phyloP scores from a whole-genome alignment of 2,113 vertebrate genomes.

The Poeciliopsis prolifica region DNA sequence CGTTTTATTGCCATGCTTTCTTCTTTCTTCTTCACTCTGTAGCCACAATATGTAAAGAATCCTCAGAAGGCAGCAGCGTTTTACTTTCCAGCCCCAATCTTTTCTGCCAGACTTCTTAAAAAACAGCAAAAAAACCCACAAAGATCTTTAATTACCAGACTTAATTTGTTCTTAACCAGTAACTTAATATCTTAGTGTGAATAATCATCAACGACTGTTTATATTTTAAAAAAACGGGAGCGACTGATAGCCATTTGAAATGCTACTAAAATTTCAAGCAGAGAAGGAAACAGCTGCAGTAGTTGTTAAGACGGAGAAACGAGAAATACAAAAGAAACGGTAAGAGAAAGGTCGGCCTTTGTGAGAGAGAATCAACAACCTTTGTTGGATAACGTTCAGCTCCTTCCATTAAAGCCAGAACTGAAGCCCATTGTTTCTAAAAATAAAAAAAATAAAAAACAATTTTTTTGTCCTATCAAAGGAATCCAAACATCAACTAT shows the following conservation, averaged over 20 bases:
- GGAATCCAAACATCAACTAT: conserved; percentile 43
- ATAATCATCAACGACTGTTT: no score
- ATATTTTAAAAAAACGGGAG: neutral
- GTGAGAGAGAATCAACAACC: neutral
- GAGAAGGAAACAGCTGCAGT: neutral
- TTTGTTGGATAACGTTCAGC: neutral
- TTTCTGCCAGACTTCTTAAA: neutral
- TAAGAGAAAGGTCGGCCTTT: neutral
- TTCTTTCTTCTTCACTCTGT: conserved; percentile 1
- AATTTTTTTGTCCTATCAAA: conserved; percentile 31
- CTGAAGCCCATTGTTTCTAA: conserved; percentile 52
- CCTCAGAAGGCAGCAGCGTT: conserved; percentile 23
- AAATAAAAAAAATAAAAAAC: neutral
- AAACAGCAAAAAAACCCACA: neutral
- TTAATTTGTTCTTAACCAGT: neutral
- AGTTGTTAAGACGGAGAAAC: neutral
- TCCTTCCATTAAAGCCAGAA: conserved; percentile 30
- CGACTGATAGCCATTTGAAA: neutral
- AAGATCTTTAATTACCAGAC: neutral
- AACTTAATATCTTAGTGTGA: neutral
- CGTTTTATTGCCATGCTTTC: conserved; percentile 8
- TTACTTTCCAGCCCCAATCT: neutral
- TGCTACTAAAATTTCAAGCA: neutral
- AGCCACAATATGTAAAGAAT: conserved; percentile 52
- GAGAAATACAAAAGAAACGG: neutral